Evolutionary conservation across 2,888 invertebrate species (phyloP).

Genomic region (Papilio elwesi): DNA sequence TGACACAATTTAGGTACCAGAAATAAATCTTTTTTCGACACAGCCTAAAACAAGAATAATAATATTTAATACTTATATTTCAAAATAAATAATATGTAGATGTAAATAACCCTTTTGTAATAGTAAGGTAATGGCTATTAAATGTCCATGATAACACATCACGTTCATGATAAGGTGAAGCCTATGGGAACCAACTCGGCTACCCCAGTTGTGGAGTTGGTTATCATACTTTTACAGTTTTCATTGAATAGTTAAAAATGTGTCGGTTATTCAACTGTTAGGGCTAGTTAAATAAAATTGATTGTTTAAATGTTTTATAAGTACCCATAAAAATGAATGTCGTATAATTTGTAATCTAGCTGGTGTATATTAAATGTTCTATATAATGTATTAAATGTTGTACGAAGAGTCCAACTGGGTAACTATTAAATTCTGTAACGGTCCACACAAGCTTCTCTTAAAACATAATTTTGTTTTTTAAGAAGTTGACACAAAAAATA

Average conservation of each 20-base stretch:
- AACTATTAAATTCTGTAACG: slow-evolving; percentile 7
- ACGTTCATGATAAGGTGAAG: background rate
- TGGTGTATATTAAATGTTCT: background rate
- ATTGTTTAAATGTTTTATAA: slow-evolving; percentile 9
- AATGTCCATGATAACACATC: background rate
- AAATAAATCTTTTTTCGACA: background rate
- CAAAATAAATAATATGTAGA: background rate
- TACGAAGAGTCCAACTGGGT: background rate
- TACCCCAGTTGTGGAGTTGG: no score
- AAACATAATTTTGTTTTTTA: background rate
- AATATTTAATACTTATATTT: background rate
- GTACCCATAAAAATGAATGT: background rate
- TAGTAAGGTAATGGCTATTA: background rate
- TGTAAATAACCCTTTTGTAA: background rate
- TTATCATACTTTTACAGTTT: background rate
- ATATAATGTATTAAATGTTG: background rate
- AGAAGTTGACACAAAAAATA: no score
- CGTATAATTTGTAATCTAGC: background rate
- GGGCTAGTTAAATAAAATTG: background rate
- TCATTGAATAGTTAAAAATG: background rate
- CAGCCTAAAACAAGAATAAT: background rate
- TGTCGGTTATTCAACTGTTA: background rate
- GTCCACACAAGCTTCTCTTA: background rate
- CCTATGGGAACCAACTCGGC: no score
- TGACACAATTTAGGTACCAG: background rate